Conservation (phyloP, 2,888 invertebrate genomes). For the Seladonia tumulorum region DNA sequence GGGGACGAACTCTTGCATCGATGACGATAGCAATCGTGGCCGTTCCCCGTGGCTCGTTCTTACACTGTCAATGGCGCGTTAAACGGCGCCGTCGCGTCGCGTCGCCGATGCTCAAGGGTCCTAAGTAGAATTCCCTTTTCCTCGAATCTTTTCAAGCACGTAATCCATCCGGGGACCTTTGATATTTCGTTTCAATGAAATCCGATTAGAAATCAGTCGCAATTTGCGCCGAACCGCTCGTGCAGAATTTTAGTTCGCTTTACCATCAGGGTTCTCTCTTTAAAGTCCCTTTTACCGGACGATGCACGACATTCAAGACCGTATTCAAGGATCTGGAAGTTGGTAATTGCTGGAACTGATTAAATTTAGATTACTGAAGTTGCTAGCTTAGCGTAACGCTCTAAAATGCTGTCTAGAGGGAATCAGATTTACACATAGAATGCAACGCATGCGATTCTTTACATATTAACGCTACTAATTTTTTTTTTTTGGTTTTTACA, state of each 20-base stretch:
- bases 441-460: too few species aligned
- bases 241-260: conserved; percentile 7
- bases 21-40: conserved; percentile 14
- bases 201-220: conserved; percentile 11
- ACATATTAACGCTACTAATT: neutral
- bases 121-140: neutral
- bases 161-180: conserved; percentile 6
- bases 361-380: neutral
- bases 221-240: neutral
- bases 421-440: too few species aligned
- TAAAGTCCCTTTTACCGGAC: neutral
- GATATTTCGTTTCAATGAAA: conserved; percentile 9
- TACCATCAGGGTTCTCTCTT: neutral
- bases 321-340: neutral
- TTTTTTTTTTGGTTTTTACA: neutral
- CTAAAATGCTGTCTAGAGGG: neutral
- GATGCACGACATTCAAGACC: neutral
- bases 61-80: conserved; percentile 11
- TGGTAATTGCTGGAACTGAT: neutral
- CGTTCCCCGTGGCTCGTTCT: neutral
- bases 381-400: neutral
- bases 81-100: neutral
- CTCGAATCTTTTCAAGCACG: neutral
- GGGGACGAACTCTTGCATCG: conserved; percentile 33
- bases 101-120: neutral